A percentile compares a stretch with the other conserved stretches of the same genome.
phyloP scores from a whole-genome alignment of 1,140 invertebrate genomes.

The Conus betulinus region DNA sequence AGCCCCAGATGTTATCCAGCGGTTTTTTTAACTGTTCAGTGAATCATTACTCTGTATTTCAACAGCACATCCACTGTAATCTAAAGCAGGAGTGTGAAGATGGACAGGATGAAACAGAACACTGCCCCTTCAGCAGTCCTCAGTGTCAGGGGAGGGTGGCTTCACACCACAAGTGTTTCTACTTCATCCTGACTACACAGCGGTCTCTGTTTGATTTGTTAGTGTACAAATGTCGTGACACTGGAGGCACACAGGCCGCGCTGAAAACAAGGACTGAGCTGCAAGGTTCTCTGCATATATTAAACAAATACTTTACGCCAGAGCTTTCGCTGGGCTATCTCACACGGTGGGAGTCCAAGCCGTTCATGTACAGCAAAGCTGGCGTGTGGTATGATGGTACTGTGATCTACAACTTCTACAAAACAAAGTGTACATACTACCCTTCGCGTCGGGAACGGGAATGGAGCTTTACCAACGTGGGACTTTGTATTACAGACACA shows the following conservation, averaged over 20 bases:
- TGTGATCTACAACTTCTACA: neutral
- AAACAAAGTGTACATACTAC: neutral
- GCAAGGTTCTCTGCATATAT: neutral
- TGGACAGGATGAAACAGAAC: neutral
- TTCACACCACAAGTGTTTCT: neutral
- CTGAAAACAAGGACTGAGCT: neutral
- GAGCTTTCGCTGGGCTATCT: neutral
- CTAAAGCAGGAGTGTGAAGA: conserved; percentile 20
- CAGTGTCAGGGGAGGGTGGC: neutral
- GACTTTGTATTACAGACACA: too few relatives aligned
- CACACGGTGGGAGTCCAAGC: neutral
- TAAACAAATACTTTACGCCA: neutral
- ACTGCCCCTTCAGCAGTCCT: too few relatives aligned
- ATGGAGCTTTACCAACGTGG: too few relatives aligned
- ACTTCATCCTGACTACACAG: neutral
- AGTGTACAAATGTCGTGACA: neutral
- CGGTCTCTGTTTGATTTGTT: neutral
- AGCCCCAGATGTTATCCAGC: neutral
- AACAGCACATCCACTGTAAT: conserved; percentile 20
- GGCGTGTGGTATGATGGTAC: neutral
- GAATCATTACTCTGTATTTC: neutral
- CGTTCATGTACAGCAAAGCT: neutral
- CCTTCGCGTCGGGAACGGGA: neutral
- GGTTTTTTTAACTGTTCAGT: conserved; percentile 20
- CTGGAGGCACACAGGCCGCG: neutral